Conservation (phyloP, 2,797 vertebrate genomes). For the Myiothlypis coronata region DNA sequence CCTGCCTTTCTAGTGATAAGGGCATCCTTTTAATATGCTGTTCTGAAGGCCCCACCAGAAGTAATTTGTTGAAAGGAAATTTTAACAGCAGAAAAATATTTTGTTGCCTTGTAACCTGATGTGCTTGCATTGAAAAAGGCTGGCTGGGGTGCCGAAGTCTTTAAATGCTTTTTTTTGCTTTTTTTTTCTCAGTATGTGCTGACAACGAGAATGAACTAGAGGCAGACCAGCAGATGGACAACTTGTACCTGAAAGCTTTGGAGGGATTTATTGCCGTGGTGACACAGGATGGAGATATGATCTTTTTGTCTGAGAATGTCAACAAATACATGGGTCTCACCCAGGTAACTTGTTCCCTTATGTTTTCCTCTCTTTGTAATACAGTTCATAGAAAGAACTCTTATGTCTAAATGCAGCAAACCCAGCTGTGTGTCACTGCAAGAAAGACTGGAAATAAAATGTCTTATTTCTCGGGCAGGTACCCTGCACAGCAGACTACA, state of each 20-base stretch:
- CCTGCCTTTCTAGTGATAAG: background rate
- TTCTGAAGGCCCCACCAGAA: background rate
- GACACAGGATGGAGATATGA: conserved; percentile 95
- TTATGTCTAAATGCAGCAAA: conserved; percentile 10
- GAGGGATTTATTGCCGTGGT: conserved; percentile 95
- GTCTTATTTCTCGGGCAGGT: background rate
- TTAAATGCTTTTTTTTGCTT: background rate
- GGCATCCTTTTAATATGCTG: background rate
- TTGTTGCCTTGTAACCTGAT: background rate
- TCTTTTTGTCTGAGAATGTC: conserved; percentile 97
- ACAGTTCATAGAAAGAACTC: background rate
- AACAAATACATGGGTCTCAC: conserved; percentile 97
- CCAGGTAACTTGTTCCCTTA: conserved; percentile 81
- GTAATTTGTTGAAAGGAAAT: background rate
- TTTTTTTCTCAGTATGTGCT: conserved; percentile 71
- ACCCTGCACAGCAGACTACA: background rate
- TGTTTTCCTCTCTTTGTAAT: background rate
- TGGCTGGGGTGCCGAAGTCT: background rate
- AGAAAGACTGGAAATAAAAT: background rate
- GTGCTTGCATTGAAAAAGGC: background rate
- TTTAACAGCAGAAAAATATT: background rate
- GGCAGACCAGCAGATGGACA: conserved; percentile 88
- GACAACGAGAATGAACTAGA: conserved; percentile 74
- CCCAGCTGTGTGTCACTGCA: background rate
- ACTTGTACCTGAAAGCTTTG: conserved; percentile 92